phyloP scores from a whole-genome alignment of 1,140 invertebrate genomes.

The Trichonephila inaurata region DNA sequence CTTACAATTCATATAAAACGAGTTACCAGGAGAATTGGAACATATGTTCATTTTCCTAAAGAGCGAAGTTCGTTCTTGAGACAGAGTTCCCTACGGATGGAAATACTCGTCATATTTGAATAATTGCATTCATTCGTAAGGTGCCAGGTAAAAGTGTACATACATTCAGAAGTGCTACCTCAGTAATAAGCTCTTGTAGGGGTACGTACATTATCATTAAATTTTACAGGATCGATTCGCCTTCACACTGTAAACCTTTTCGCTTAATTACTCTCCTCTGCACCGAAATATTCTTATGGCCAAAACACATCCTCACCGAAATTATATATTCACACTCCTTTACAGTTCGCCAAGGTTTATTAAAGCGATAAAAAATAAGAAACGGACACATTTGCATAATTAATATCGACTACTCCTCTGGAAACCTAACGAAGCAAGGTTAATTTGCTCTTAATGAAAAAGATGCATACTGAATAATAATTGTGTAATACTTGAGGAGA shows the following conservation, averaged over 20 bases:
- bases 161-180: background rate
- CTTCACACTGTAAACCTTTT: background rate
- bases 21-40: background rate
- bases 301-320: background rate
- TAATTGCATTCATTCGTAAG: background rate
- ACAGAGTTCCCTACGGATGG: background rate
- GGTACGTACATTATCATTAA: constrained; percentile 24
- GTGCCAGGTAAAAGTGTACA: background rate
- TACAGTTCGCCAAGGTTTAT: constrained; percentile 5
- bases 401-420: constrained; percentile 40
- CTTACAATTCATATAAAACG: background rate
- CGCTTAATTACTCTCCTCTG: constrained; percentile 54
- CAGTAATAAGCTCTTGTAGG: background rate
- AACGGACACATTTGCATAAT: constrained; percentile 62
- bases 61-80: background rate
- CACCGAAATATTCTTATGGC: background rate
- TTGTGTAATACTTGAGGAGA: constrained; percentile 2
- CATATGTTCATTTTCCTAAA: constrained; percentile 13
- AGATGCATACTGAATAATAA: constrained; percentile 53
- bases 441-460: constrained; percentile 71
- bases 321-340: constrained; percentile 40
- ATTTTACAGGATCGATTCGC: constrained; percentile 17
- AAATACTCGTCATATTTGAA: constrained; percentile 1
- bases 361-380: background rate
- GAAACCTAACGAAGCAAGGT: constrained; percentile 46